A percentile compares a stretch with the other conserved stretches of the same genome.
Conservation (phyloP, 2,888 invertebrate species). For the Nipponacmea schrenckii region DNA sequence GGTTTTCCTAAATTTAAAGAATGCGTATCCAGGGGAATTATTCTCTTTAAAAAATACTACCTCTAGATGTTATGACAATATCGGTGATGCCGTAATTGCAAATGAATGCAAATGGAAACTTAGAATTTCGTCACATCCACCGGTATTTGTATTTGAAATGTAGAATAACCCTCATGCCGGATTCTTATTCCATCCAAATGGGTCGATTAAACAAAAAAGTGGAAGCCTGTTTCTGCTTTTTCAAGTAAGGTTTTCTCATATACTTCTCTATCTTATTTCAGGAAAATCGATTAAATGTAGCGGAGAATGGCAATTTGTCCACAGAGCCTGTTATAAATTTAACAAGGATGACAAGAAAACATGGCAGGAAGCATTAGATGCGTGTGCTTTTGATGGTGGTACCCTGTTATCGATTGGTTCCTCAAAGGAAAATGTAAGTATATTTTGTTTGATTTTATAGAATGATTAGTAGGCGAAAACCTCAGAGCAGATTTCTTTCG, state of each 20-base stretch:
- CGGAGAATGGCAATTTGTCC: slow-evolving; percentile 31
- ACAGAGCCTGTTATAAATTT: slow-evolving; percentile 39
- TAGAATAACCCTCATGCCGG: too few relatives aligned
- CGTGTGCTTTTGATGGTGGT: slow-evolving; percentile 33
- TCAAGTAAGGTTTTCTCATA: not conserved
- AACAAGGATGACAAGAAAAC: slow-evolving; percentile 13
- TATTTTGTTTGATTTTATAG: not conserved
- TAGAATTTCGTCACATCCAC: too few relatives aligned
- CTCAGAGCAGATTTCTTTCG: too few relatives aligned
- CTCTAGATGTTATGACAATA: too few relatives aligned
- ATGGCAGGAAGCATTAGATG: slow-evolving; percentile 36
- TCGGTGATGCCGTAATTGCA: too few relatives aligned
- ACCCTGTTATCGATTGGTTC: slow-evolving; percentile 34
- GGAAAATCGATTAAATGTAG: slow-evolving; percentile 22
- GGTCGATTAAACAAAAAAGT: too few relatives aligned
- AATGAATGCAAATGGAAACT: too few relatives aligned
- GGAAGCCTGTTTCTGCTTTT: not conserved
- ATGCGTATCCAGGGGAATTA: too few relatives aligned
- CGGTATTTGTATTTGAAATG: too few relatives aligned
- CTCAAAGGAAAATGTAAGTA: slow-evolving; percentile 28
- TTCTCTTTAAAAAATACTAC: too few relatives aligned
- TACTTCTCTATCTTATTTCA: not conserved
- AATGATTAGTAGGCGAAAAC: not conserved
- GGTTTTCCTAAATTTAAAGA: too few relatives aligned
- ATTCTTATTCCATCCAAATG: too few relatives aligned